Evolutionary conservation across 2,113 vertebrate species (phyloP).

Genomic region (Serinus canaria): DNA sequence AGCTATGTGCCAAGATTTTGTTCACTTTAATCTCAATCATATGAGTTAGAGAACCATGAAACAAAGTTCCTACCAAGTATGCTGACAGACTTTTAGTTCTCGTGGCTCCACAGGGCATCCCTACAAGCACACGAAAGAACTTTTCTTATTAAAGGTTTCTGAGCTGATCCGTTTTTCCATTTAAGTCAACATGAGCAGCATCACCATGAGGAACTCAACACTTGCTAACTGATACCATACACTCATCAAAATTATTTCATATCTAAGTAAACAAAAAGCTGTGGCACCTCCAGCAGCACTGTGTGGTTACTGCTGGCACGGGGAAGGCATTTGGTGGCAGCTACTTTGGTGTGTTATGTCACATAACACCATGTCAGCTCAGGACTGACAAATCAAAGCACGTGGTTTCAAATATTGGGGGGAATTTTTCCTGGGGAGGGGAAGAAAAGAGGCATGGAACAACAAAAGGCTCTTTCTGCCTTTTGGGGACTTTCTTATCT

Average conservation of each 20-base stretch:
- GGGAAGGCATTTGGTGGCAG: background rate
- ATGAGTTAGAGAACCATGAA: slow-evolving; percentile 46
- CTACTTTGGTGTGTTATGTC: background rate
- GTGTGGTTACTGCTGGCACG: slow-evolving; percentile 16
- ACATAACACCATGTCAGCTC: background rate
- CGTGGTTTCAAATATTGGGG: background rate
- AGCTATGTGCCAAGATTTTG: slow-evolving; percentile 48
- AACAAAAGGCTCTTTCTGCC: background rate
- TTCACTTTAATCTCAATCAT: slow-evolving; percentile 59
- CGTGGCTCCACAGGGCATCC: slow-evolving; percentile 29
- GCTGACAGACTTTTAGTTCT: slow-evolving; percentile 48
- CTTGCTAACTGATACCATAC: slow-evolving; percentile 51
- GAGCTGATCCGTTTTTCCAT: slow-evolving; percentile 32
- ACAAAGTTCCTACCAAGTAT: slow-evolving; percentile 40
- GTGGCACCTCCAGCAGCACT: slow-evolving; percentile 32
- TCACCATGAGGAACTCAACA: slow-evolving; percentile 33
- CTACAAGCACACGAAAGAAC: background rate
- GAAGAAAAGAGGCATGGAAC: background rate
- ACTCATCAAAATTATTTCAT: background rate
- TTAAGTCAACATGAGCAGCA: slow-evolving; percentile 37
- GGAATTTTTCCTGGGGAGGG: background rate
- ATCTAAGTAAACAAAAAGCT: slow-evolving; percentile 37
- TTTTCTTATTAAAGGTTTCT: slow-evolving; percentile 43
- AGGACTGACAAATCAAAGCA: background rate
- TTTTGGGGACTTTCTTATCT: background rate